Percentiles rank a stretch among this genome's conserved stretches.
Conservation (phyloP, 1,140 invertebrate genomes). For the Aphaenogaster ashmeadi region DNA sequence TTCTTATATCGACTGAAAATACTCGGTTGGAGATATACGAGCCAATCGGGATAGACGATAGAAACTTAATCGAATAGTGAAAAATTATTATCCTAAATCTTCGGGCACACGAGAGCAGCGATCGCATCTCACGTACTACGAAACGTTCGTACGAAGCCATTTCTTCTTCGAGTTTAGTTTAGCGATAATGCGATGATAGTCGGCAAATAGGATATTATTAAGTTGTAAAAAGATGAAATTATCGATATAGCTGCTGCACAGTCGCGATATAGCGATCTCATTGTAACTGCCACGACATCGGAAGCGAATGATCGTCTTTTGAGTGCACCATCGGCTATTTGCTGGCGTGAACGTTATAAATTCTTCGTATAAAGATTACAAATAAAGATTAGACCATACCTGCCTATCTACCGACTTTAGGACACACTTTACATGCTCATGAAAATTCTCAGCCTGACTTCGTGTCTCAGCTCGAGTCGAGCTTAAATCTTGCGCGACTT, state of each 20-base stretch:
- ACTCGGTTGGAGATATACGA: conserved; percentile 53
- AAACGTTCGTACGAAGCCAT: not conserved
- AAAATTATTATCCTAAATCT: conserved; percentile 66
- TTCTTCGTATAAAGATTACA: conserved; percentile 56
- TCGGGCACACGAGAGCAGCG: not conserved
- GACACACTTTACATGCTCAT: conserved; percentile 41
- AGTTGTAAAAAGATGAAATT: conserved; percentile 65
- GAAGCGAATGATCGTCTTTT: conserved; percentile 12
- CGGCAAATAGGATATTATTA: conserved; percentile 52
- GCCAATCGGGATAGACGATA: conserved; percentile 62
- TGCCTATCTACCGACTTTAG: conserved; percentile 15
- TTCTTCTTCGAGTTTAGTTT: conserved; percentile 8
- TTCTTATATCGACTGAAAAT: conserved; percentile 61
- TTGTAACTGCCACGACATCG: conserved; percentile 35
- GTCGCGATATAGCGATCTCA: conserved; percentile 17
- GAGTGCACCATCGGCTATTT: not conserved
- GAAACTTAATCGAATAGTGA: conserved; percentile 64
- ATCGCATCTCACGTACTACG: conserved; percentile 29
- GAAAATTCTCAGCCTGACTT: conserved; percentile 42
- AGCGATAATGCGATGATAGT: conserved; percentile 59
- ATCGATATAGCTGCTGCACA: conserved; percentile 20
- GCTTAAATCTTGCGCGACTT: conserved; percentile 30
- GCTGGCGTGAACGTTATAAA: conserved; percentile 27
- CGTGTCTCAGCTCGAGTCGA: conserved; percentile 8
- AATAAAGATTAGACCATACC: not conserved